Evolutionary conservation across 1,140 invertebrate species (phyloP).

Genomic region (Aphelinus atriplicis): DNA sequence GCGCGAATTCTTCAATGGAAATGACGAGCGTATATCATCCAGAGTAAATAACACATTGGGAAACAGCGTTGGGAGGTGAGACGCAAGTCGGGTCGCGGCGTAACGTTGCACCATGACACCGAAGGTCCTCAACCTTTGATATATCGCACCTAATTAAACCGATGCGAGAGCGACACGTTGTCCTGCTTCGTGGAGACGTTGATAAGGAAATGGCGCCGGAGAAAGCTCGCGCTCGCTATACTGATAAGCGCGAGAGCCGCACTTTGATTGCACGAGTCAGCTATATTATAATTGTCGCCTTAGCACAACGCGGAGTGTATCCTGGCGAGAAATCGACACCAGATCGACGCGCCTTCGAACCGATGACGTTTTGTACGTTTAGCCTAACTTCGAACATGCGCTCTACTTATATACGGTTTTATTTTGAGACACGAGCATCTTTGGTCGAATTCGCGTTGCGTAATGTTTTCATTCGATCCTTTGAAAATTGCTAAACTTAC

Average conservation of each 20-base stretch:
- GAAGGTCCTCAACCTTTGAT: slow-evolving; percentile 28
- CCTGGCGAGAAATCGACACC: slow-evolving; percentile 24
- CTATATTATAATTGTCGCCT: slow-evolving; percentile 6
- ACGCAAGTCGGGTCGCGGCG: too few species aligned
- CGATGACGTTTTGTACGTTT: too few species aligned
- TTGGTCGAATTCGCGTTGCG: too few species aligned
- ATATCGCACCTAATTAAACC: slow-evolving; percentile 29
- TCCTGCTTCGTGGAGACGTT: slow-evolving; percentile 16
- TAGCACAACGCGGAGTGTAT: slow-evolving; percentile 13
- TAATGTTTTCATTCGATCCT: too few species aligned
- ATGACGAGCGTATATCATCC: too few species aligned
- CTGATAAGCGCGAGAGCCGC: slow-evolving; percentile 25
- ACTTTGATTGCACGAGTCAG: slow-evolving; percentile 27
- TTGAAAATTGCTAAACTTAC: too few species aligned
- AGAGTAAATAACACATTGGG: too few species aligned
- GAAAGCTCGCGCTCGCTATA: neutral
- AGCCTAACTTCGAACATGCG: too few species aligned
- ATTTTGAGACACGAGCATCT: too few species aligned
- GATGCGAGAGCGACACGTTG: slow-evolving; percentile 21
- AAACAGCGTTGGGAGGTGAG: too few species aligned
- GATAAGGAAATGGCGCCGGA: slow-evolving; percentile 11
- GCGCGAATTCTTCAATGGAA: too few species aligned
- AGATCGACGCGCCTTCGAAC: neutral
- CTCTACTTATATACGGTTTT: too few species aligned
- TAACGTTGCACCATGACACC: neutral